phyloP scores from a whole-genome alignment of 2,888 invertebrate species.

The Bembecia ichneumoniformis region DNA sequence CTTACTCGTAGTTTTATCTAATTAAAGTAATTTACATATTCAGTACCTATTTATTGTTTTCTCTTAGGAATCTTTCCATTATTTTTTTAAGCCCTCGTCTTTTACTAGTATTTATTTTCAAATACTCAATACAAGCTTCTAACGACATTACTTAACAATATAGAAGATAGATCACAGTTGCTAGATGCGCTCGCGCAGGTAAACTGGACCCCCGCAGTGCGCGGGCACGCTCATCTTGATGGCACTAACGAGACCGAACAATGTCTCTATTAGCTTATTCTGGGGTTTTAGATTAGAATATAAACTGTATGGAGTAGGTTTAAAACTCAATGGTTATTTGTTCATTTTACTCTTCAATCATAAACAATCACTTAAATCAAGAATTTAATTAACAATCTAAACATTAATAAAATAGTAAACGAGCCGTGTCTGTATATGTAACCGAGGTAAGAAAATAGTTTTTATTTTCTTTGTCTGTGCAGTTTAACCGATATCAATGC shows the following conservation, averaged over 20 bases:
- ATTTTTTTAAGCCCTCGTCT: not conserved
- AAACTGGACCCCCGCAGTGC: constrained; percentile 47
- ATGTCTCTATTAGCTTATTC: constrained; percentile 71
- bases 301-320: not conserved
- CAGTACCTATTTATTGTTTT: no score
- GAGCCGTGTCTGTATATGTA: no score
- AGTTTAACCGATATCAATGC: no score
- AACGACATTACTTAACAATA: constrained; percentile 1
- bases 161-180: constrained; percentile 2
- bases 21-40: no score
- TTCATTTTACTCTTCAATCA: not conserved
- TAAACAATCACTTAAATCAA: no score
- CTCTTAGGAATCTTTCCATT: no score
- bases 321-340: not conserved
- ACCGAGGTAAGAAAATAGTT: no score
- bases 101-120: not conserved
- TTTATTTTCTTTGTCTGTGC: no score
- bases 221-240: constrained; percentile 57
- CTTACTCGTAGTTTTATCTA: no score
- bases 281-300: constrained; percentile 39
- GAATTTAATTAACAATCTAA: no score
- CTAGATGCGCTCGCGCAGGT: constrained; percentile 3
- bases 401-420: no score
- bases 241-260: constrained; percentile 63
- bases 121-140: not conserved